These are phyloP conservation scores for Lysandra bellargus DNA, from an alignment of 2,888 invertebrate species.

Conservation along the genomic window DNA sequence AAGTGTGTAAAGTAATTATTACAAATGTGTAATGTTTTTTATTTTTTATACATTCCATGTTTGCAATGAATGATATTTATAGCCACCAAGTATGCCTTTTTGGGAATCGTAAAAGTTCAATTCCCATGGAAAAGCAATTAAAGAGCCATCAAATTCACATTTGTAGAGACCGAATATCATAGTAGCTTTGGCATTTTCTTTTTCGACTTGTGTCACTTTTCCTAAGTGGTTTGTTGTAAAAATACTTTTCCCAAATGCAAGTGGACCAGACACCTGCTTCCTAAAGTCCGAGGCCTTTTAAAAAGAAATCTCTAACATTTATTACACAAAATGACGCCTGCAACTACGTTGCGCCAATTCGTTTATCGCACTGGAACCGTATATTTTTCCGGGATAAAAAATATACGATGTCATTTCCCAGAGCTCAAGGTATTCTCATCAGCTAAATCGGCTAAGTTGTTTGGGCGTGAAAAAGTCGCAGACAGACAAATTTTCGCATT, in stretches of 20 bases:
- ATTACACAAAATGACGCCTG: too few relatives aligned
- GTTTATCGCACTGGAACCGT: too few relatives aligned
- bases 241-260: not conserved
- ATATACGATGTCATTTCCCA: too few relatives aligned
- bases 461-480: too few relatives aligned
- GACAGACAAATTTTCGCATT: too few relatives aligned
- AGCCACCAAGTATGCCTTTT: not conserved
- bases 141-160: not conserved
- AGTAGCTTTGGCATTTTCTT: not conserved
- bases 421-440: too few relatives aligned
- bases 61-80: not conserved
- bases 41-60: not conserved
- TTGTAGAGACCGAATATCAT: constrained; percentile 2
- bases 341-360: too few relatives aligned
- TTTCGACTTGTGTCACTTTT: constrained; percentile 4
- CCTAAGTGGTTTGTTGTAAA: not conserved
- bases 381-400: too few relatives aligned
- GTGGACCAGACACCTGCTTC: not conserved
- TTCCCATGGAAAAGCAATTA: not conserved
- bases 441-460: too few relatives aligned
- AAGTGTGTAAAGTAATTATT: constrained; percentile 12
- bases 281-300: not conserved
- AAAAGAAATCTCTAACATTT: not conserved
- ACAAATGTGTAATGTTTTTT: not conserved
- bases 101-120: not conserved